phyloP scores from a whole-genome alignment of 2,113 vertebrate genomes.

The Arothron firmamentum region DNA sequence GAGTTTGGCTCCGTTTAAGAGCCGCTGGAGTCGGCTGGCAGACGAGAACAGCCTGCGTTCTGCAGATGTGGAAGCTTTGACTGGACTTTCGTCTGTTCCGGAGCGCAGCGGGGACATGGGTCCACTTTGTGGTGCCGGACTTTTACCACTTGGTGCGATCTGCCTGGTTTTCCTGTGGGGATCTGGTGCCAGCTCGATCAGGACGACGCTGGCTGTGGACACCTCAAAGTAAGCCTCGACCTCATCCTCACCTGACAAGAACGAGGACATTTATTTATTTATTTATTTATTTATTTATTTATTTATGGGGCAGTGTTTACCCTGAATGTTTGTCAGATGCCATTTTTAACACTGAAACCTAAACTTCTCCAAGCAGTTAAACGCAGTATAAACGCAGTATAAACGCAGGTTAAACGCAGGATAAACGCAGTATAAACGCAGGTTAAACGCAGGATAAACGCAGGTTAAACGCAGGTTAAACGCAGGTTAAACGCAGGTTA shows the following conservation, averaged over 20 bases:
- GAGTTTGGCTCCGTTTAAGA: conserved; percentile 16
- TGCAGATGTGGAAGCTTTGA: conserved; percentile 32
- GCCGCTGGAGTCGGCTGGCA: conserved; percentile 26
- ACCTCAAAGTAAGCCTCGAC: conserved; percentile 59
- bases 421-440: no score
- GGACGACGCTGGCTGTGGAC: conserved; percentile 60
- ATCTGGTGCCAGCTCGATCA: conserved; percentile 62
- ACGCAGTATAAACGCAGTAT: no score
- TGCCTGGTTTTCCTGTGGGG: conserved; percentile 62
- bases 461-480: no score
- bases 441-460: no score
- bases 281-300: background rate
- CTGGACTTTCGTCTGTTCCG: conserved; percentile 24
- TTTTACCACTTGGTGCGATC: conserved; percentile 61
- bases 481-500: no score
- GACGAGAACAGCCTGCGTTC: conserved; percentile 33
- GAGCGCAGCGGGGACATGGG: conserved; percentile 65
- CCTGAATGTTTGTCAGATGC: no score
- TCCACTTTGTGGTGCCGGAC: conserved; percentile 58
- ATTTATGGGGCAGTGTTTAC: background rate
- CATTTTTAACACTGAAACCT: no score
- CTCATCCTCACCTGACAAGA: background rate
- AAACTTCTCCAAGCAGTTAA: no score
- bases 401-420: no score
- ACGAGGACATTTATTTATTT: background rate